Base-by-base conservation (phyloP, 2,888 invertebrate genomes). In the Diachrysia chrysitis region DNA sequence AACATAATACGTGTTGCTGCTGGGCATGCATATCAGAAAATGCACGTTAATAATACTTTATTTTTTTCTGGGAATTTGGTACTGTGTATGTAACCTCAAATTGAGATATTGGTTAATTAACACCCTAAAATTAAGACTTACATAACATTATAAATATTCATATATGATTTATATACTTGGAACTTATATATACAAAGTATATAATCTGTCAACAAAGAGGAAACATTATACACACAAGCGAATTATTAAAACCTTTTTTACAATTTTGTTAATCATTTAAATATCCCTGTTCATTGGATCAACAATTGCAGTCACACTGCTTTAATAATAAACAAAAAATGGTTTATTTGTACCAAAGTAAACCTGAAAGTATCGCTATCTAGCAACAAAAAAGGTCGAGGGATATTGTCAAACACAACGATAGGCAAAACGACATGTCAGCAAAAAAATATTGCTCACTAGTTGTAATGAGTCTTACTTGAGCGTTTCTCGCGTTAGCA, bases 171-270 rank as follows among this genome's bases (percentile, higher is more conserved):
- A 78, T 56, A 70, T 71, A 78, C 76, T 71, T 69, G 63, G 46
- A 73, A 55, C 66, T 78, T 72, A 76, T 67, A 69, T 75, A 67
- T 64, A 81, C 66, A 71, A 69, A 58, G 65, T 70, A 66, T 76
- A 73, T 55, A 69, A 65, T 63, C 59, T 67, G 46, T 76, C 51
- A 66, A 78, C 60, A 63, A 65, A 65, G 32, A 66, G 23, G 42
- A 68, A 61, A 46, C 55, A 32, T 58, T 66, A 42, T 55, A 68
- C 23, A 63, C 29, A 66, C 64, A 63, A 76, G 73, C 66, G 58
- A 72, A 67, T 67, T 51, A 55, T 60, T 21, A 19, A 69, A 66
- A 63, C 46, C 10, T 57, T 60, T 23, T 25, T 68, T 62, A 19
- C 46, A 63, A 59, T 63, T 65, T 77, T 63, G 54, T 77, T 59